These are phyloP conservation scores for Ormyrus labotus DNA, from an alignment of 2,888 invertebrate species.

Conservation along the genomic window DNA sequence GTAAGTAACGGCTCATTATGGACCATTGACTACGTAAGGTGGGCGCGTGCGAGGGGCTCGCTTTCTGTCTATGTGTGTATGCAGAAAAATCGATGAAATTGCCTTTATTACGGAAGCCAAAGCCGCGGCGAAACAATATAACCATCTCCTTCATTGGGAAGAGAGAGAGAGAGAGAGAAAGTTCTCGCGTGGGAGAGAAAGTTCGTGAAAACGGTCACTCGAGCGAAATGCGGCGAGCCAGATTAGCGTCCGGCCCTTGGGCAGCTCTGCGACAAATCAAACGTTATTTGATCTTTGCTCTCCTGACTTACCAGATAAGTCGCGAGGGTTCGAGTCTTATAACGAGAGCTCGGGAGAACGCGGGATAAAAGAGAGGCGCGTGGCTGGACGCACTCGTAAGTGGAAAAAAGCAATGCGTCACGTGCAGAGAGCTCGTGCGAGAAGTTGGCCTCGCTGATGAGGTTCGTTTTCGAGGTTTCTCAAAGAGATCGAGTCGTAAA, in stretches of 20 bases:
- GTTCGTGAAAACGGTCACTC: conserved; percentile 45
- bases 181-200: conserved; percentile 25
- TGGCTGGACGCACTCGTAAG: neutral
- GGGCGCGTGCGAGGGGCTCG: conserved; percentile 8
- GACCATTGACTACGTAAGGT: conserved; percentile 31
- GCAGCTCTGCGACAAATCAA: conserved; percentile 36
- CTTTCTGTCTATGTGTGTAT: neutral
- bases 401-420: conserved; percentile 23
- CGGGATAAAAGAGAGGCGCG: neutral
- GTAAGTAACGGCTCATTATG: conserved; percentile 51
- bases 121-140: conserved; percentile 32
- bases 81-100: conserved; percentile 52
- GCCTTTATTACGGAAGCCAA: conserved; percentile 30
- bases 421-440: conserved; percentile 21
- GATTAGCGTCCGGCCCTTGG: conserved; percentile 45
- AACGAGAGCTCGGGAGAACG: neutral
- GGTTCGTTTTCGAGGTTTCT: conserved; percentile 7
- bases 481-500: neutral
- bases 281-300: conserved; percentile 52
- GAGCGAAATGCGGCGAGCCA: conserved; percentile 44
- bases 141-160: neutral
- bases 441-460: neutral
- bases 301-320: conserved; percentile 23
- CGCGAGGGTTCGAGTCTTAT: neutral
- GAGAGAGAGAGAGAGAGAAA: no score